Base-by-base conservation (phyloP, 2,888 invertebrate species). In the Nemurella pictetii region DNA sequence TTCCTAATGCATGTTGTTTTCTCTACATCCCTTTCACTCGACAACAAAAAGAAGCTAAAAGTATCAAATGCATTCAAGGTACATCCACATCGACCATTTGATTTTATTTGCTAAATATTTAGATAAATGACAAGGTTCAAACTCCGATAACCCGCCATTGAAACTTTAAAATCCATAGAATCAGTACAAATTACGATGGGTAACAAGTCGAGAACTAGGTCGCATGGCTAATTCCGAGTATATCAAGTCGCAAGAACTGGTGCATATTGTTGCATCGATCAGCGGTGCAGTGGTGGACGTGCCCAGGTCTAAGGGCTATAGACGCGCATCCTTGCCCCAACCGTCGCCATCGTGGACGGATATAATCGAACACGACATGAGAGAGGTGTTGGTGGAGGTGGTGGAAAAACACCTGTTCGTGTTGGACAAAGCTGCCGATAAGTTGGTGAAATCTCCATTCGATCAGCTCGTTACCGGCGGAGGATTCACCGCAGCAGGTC, bases 171-270 rank as follows among this genome's bases (percentile, higher is more conserved):
- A 25, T 9, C 28, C n/a, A 9, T 75, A 80, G 29, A 12, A 29
- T 80, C 80, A 26, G 27, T 28, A n/a, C 5, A 81, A 81, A 35
- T 30, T 32, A 25, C 80, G 80, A 29, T 82, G 82, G 82, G 20
- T 82, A 28, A 82, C 82, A 7, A 55, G 72, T 7, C 26, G n/a
- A 72, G 82, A 82, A 0, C n/a, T 82, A 4, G 1, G 27, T 27
- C 82, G 72, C 0, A 4, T 82, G 72, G 9, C 55, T 28, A 26
- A 0, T 28, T 9, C 15, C 28, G 55, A 36, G 3, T 15, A 15
- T 26, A 27, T 82, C 82, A 82, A 55, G 29, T 27, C 82, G 12
- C 26, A 55, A 26, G 82, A 82, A 26, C 12, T 82, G 0, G 15
- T 80, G 35, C 32, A 80, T 36, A 32, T 35, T 9, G 25, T 80